A percentile compares a stretch with the other conserved stretches of the same genome.
Evolutionary conservation across 1,140 invertebrate species (phyloP).

Genomic region (Drosophila baimaii): DNA sequence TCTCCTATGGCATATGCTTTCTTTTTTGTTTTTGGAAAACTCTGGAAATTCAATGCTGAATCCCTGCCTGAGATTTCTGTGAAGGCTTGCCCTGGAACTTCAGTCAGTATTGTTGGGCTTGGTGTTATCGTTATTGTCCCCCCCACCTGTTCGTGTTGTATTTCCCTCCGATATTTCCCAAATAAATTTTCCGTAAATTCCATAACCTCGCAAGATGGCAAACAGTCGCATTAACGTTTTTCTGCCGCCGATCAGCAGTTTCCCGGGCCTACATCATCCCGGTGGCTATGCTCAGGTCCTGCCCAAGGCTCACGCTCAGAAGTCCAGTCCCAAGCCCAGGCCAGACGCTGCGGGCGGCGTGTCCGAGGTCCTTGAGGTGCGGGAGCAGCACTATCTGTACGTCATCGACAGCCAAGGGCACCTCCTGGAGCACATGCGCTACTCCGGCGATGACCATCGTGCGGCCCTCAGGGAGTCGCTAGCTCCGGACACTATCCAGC

Average conservation of each 20-base stretch:
- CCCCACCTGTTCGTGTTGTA: background rate
- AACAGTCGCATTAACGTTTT: slow-evolving; percentile 39
- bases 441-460: slow-evolving; percentile 59
- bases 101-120: background rate
- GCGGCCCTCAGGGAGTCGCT: slow-evolving; percentile 43
- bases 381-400: slow-evolving; percentile 41
- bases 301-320: background rate
- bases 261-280: slow-evolving; percentile 34
- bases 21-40: background rate
- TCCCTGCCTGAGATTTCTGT: too few relatives aligned
- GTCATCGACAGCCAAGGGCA: slow-evolving; percentile 40
- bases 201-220: slow-evolving; percentile 10
- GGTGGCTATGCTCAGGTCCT: slow-evolving; percentile 3
- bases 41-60: too few relatives aligned
- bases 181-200: background rate
- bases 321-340: background rate
- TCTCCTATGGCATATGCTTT: too few relatives aligned
- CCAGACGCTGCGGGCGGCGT: background rate
- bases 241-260: slow-evolving; percentile 35
- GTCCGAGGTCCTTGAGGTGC: slow-evolving; percentile 10
- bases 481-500: background rate
- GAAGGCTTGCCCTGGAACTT: background rate
- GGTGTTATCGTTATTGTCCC: background rate
- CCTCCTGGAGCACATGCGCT: slow-evolving; percentile 58
- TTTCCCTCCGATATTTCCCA: background rate